phyloP scores from a whole-genome alignment of 1,140 invertebrate species.

The Protaetia brevitarsis region DNA sequence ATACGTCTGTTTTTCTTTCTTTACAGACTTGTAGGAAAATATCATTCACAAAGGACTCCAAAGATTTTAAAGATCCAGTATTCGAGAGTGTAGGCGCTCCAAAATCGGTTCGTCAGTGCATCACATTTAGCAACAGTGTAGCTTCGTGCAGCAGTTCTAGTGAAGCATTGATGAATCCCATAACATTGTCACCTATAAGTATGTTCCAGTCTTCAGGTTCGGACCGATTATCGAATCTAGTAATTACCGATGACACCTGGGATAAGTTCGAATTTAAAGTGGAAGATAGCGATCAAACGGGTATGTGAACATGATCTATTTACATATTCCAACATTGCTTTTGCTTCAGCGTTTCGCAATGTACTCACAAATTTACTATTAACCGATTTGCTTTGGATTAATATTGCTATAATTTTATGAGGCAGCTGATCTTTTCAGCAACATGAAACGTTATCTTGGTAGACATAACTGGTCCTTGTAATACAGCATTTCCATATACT shows the following conservation, averaged over 20 bases:
- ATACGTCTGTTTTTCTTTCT: too few relatives aligned
- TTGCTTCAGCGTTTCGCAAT: background rate
- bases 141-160: background rate
- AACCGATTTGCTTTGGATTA: background rate
- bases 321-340: background rate
- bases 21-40: slow-evolving; percentile 44
- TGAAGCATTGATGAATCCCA: slow-evolving; percentile 12
- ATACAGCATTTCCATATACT: background rate
- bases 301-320: background rate
- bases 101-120: slow-evolving; percentile 15
- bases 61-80: slow-evolving; percentile 36
- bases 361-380: background rate
- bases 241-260: slow-evolving; percentile 13
- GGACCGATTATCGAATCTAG: slow-evolving; percentile 6
- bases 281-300: slow-evolving; percentile 17
- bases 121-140: background rate
- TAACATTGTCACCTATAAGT: slow-evolving; percentile 1
- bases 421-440: background rate
- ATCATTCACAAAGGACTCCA: slow-evolving; percentile 42
- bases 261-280: slow-evolving; percentile 14
- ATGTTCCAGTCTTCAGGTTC: slow-evolving; percentile 7
- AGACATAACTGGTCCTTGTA: background rate
- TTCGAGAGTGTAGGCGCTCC: slow-evolving; percentile 3
- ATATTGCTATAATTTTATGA: background rate
- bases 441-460: background rate